Conservation (phyloP, 2,888 invertebrate species). For the Callyntrura sp. region DNA sequence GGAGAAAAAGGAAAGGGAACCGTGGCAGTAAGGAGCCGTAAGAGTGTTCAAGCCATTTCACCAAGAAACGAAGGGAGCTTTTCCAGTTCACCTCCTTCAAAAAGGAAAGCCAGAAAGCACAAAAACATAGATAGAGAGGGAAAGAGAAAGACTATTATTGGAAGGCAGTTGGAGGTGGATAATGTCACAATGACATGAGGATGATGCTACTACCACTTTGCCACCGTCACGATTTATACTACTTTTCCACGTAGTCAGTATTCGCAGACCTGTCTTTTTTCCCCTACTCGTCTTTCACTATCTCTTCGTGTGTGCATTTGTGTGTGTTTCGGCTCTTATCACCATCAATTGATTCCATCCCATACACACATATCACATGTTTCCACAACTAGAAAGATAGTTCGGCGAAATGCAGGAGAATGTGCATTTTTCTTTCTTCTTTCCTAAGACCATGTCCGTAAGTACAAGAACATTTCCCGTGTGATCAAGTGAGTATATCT, state of each 20-base stretch:
- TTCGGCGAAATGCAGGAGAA: constrained; percentile 42
- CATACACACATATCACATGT: constrained; percentile 47
- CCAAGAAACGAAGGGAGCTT: constrained; percentile 56
- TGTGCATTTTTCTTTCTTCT: constrained; percentile 23
- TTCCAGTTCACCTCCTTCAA: constrained; percentile 59
- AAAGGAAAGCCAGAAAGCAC: constrained; percentile 34
- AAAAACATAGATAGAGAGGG: constrained; percentile 1
- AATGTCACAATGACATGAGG: constrained; percentile 42
- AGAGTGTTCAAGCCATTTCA: constrained; percentile 36
- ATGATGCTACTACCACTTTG: constrained; percentile 23
- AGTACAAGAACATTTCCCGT: constrained; percentile 17
- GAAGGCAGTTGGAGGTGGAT: constrained; percentile 34
- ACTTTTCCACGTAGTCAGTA: not conserved
- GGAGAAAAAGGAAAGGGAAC: not conserved
- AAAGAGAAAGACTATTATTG: constrained; percentile 18
- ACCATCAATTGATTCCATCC: constrained; percentile 72
- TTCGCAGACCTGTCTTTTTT: no score
- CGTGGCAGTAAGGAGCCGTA: not conserved
- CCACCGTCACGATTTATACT: not conserved
- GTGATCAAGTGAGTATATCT: constrained; percentile 9
- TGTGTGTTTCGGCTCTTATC: constrained; percentile 20
- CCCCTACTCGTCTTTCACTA: no score
- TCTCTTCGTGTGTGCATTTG: not conserved
- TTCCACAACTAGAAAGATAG: not conserved
- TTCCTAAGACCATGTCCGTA: no score